These are phyloP conservation scores for Tetrao urogallus DNA, from an alignment of 2,113 vertebrate species.

Conservation along the genomic window DNA sequence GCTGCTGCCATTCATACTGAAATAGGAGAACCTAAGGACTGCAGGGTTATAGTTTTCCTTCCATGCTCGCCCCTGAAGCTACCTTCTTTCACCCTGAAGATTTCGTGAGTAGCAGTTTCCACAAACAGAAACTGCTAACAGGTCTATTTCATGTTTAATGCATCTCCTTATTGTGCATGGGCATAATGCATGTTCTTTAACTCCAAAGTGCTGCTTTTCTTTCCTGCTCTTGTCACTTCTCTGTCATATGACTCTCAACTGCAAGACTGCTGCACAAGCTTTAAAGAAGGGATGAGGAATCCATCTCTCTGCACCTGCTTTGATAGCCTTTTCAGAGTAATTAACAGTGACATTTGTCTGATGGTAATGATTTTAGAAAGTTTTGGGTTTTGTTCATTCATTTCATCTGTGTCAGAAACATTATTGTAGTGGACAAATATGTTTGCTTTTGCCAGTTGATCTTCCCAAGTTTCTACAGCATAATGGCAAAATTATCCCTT, in stretches of 20 bases:
- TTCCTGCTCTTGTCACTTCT: not conserved
- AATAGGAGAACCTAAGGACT: not conserved
- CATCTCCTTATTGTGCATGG: not conserved
- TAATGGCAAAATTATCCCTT: not conserved
- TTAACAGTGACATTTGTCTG: not conserved
- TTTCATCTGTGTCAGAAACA: not conserved
- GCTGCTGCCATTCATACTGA: not conserved
- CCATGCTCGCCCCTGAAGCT: rapidly evolving
- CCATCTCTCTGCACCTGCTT: not conserved
- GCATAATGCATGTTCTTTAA: not conserved
- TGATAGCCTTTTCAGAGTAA: not conserved
- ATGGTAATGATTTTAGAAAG: not conserved
- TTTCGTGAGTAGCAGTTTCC: not conserved
- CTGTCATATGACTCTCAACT: not conserved
- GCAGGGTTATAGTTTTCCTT: not conserved
- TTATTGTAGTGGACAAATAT: not conserved
- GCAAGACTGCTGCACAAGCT: not conserved
- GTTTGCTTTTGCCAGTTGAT: not conserved
- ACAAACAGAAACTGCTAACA: not conserved
- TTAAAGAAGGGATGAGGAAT: not conserved
- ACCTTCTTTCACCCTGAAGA: not conserved
- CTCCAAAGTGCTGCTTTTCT: not conserved
- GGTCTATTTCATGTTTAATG: not conserved
- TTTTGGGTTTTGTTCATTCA: not conserved
- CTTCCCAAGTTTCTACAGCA: not conserved